Conservation (phyloP, 2,888 invertebrate genomes). For the Macaria notata region DNA sequence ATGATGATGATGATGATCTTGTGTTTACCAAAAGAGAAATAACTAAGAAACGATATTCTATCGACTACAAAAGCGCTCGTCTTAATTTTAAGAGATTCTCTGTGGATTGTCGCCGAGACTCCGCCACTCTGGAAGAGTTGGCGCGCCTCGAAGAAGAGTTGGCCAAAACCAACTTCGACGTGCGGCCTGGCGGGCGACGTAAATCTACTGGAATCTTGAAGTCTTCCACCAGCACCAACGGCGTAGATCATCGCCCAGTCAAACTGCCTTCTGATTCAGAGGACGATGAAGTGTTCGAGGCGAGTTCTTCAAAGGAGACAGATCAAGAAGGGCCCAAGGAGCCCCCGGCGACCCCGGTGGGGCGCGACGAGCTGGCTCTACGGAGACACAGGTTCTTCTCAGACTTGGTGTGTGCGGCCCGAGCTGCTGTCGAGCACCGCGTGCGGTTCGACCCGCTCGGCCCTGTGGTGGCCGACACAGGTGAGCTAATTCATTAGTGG, state of each 20-base stretch:
- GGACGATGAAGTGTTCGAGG: slow-evolving; percentile 85
- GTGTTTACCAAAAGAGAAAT: slow-evolving; percentile 57
- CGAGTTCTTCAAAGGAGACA: slow-evolving; percentile 55
- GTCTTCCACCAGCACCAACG: slow-evolving; percentile 64
- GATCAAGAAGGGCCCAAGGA: slow-evolving; percentile 81
- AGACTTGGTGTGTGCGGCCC: slow-evolving; percentile 87
- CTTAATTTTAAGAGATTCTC: slow-evolving; percentile 73
- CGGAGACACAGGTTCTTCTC: slow-evolving; percentile 90
- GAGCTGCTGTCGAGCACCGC: slow-evolving; percentile 87
- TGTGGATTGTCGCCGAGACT: slow-evolving; percentile 67
- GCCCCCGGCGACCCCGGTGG: slow-evolving; percentile 89
- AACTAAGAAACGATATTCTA: slow-evolving; percentile 66
- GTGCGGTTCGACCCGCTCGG: slow-evolving; percentile 89
- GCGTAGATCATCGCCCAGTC: slow-evolving; percentile 52
- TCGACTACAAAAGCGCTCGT: slow-evolving; percentile 67
- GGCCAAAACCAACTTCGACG: slow-evolving; percentile 69
- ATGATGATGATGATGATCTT: slow-evolving; percentile 54
- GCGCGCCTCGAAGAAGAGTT: slow-evolving; percentile 65
- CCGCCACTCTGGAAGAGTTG: slow-evolving; percentile 67
- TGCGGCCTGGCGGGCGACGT: slow-evolving; percentile 59
- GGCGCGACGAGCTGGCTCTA: slow-evolving; percentile 89
- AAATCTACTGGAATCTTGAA: slow-evolving; percentile 76
- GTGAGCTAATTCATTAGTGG: slow-evolving; percentile 56
- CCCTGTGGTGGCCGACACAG: slow-evolving; percentile 83
- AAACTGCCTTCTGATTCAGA: slow-evolving; percentile 59